Conservation (phyloP, 2,113 vertebrate genomes). For the Phyllostomus hastatus region DNA sequence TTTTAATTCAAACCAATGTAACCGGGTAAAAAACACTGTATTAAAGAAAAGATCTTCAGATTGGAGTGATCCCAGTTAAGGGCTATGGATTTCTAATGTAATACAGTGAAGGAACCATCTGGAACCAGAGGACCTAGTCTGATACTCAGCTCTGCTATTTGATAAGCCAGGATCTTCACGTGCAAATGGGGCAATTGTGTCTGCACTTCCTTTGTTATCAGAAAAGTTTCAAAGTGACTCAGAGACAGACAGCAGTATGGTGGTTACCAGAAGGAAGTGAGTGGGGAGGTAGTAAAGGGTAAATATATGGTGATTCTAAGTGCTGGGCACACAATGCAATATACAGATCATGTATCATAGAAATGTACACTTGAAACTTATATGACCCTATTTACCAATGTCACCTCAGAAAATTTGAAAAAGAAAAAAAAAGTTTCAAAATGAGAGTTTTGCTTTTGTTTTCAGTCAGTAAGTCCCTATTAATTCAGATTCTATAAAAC, state of each 20-base stretch:
- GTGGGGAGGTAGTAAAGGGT: too few relatives aligned
- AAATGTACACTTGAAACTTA: too few relatives aligned
- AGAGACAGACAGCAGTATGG: too few relatives aligned
- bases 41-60: conserved; percentile 22
- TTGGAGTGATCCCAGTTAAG: neutral
- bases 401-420: too few relatives aligned
- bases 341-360: too few relatives aligned
- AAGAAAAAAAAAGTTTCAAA: neutral
- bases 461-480: conserved; percentile 2
- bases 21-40: neutral
- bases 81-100: neutral
- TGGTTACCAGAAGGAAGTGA: too few relatives aligned
- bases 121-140: neutral
- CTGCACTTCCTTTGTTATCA: neutral
- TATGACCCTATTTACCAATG: too few relatives aligned
- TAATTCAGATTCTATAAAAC: neutral
- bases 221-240: neutral
- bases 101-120: neutral
- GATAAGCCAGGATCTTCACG: neutral
- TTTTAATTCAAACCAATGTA: conserved; percentile 26
- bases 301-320: too few relatives aligned
- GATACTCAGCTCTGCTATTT: neutral
- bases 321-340: too few relatives aligned
- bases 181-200: neutral
- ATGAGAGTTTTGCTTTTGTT: neutral